Percentiles rank a stretch among this genome's conserved stretches.
phyloP scores from a whole-genome alignment of 2,797 vertebrate species.

The Steatocranus sp. region DNA sequence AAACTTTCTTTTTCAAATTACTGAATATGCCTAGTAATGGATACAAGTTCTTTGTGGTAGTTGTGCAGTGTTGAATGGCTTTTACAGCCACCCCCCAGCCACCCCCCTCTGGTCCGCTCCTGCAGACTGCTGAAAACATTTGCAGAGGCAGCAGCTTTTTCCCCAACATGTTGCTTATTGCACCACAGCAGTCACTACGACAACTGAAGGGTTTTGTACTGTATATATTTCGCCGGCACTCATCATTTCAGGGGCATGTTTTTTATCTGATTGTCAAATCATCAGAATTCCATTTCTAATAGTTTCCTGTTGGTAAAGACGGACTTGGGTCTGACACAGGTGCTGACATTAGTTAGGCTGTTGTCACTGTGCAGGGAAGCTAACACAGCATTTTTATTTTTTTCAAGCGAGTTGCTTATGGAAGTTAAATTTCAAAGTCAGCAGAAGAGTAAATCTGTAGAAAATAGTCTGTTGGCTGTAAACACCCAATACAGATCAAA shows the following conservation, averaged over 20 bases:
- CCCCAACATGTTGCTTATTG: constrained; percentile 19
- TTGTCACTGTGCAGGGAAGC: constrained; percentile 34
- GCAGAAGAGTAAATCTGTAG: constrained; percentile 26
- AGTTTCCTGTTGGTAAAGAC: constrained; percentile 18
- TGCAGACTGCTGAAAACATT: constrained; percentile 40
- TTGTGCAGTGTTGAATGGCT: neutral
- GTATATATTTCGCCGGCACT: constrained; percentile 14
- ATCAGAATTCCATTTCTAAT: constrained; percentile 41
- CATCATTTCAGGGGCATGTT: constrained; percentile 1
- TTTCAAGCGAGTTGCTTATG: neutral
- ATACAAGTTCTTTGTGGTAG: constrained; percentile 30
- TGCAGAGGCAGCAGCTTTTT: constrained; percentile 43
- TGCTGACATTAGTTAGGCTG: constrained; percentile 11
- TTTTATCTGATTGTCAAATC: constrained; percentile 42
- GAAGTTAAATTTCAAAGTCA: constrained; percentile 42
- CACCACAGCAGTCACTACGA: neutral
- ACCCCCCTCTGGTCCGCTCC: neutral
- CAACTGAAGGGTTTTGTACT: constrained; percentile 3
- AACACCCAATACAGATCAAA: neutral
- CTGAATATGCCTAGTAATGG: constrained; percentile 32
- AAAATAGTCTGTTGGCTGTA: constrained; percentile 17
- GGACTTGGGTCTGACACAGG: constrained; percentile 5
- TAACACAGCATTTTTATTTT: constrained; percentile 33
- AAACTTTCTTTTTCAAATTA: neutral
- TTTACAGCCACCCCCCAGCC: neutral